phyloP scores from a whole-genome alignment of 2,888 invertebrate genomes.

The Sinelater perroti region DNA sequence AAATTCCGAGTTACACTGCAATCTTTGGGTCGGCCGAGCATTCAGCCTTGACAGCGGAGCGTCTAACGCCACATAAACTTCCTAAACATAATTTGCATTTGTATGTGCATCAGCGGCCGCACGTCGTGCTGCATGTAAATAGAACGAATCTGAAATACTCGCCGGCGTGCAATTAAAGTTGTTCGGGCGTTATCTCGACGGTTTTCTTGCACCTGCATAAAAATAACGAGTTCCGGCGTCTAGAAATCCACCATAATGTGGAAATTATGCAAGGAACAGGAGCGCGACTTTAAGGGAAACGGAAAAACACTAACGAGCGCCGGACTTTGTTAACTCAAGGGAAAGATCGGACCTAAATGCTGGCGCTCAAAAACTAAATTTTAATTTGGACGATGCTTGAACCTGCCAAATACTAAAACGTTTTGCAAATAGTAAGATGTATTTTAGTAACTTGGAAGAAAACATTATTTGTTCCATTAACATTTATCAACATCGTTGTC shows the following conservation, averaged over 20 bases:
- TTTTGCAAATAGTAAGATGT: too few species aligned
- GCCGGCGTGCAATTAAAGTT: conserved; percentile 17
- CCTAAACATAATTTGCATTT: too few species aligned
- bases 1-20: too few species aligned
- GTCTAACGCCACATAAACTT: too few species aligned
- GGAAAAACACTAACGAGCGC: conserved; percentile 16
- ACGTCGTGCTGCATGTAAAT: background rate
- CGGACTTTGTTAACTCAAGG: conserved; percentile 3
- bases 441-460: too few species aligned
- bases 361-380: conserved; percentile 22
- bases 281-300: conserved; percentile 21
- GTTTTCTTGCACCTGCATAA: conserved; percentile 34
- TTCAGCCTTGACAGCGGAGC: too few species aligned
- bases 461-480: too few species aligned
- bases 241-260: conserved; percentile 29
- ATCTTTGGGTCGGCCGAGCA: too few species aligned
- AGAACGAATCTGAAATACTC: conserved; percentile 15
- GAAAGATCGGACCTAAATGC: conserved; percentile 1
- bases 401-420: conserved; percentile 23
- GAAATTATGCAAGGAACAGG: conserved; percentile 29
- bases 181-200: conserved; percentile 33
- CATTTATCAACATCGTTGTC: too few species aligned
- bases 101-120: too few species aligned
- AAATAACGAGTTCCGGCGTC: conserved; percentile 37
- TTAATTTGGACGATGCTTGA: too few species aligned